A percentile compares a stretch with the other conserved stretches of the same genome.
phyloP scores from a whole-genome alignment of 2,113 vertebrate species.

The Thalassoma bifasciatum region DNA sequence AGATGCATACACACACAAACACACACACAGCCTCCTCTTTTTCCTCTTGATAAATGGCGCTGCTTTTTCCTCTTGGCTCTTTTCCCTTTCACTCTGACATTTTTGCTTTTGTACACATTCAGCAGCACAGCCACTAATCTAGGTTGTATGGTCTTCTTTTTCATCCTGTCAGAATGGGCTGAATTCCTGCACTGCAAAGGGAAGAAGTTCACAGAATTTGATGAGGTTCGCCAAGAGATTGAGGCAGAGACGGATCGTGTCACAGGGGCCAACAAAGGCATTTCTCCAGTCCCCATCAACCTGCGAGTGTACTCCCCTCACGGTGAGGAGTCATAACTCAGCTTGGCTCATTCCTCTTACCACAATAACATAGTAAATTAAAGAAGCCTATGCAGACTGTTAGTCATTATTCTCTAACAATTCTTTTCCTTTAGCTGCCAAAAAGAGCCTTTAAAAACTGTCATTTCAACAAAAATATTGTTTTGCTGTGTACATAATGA shows the following conservation, averaged over 20 bases:
- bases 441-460: constrained; percentile 7
- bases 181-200: constrained; percentile 97
- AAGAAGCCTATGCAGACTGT: constrained; percentile 3
- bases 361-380: constrained; percentile 11
- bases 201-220: constrained; percentile 93
- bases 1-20: neutral
- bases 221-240: constrained; percentile 94
- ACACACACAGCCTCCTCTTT: constrained; percentile 16
- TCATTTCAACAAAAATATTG: constrained; percentile 19
- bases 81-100: constrained; percentile 24
- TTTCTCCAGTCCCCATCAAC: constrained; percentile 94
- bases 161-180: constrained; percentile 87
- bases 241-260: constrained; percentile 95
- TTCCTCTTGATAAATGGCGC: constrained; percentile 14
- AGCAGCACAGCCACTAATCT: constrained; percentile 42
- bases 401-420: constrained; percentile 26
- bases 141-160: neutral
- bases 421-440: neutral
- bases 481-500: neutral
- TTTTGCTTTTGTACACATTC: constrained; percentile 18
- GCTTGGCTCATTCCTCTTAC: neutral
- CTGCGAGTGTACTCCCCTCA: constrained; percentile 92
- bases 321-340: constrained; percentile 77
- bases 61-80: constrained; percentile 13
- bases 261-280: constrained; percentile 94